A percentile compares a stretch with the other conserved stretches of the same genome.
Conservation (phyloP, 2,797 vertebrate genomes). For the Anguilla anguilla region DNA sequence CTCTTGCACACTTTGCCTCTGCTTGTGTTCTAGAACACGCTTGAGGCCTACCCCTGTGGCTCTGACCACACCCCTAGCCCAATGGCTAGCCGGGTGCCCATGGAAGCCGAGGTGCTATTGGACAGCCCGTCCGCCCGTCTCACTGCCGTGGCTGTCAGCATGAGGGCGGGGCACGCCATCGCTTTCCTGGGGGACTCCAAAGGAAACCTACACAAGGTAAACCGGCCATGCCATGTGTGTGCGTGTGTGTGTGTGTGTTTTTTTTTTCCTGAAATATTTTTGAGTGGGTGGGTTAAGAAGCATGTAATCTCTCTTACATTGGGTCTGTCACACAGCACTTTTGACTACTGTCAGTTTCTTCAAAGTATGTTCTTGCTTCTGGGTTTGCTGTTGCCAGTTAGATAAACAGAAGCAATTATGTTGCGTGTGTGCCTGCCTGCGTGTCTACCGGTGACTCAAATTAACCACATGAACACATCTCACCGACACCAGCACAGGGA, state of each 20-base stretch:
- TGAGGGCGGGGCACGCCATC: slow-evolving; percentile 84
- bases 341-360: neutral
- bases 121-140: slow-evolving; percentile 77
- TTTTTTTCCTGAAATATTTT: neutral
- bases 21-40: slow-evolving; percentile 77
- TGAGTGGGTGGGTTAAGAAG: no score
- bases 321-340: neutral
- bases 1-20: neutral
- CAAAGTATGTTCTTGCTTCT: neutral
- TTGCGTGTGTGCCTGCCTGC: neutral
- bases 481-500: neutral
- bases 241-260: neutral
- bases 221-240: neutral
- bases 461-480: neutral
- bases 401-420: neutral
- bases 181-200: slow-evolving; percentile 90
- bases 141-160: slow-evolving; percentile 86
- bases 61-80: slow-evolving; percentile 97
- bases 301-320: neutral
- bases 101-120: slow-evolving; percentile 76
- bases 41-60: slow-evolving; percentile 91
- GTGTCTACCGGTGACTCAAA: neutral
- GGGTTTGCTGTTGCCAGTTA: neutral
- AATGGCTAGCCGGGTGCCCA: slow-evolving; percentile 84
- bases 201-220: slow-evolving; percentile 89